Conservation (phyloP, 2,113 vertebrate species). For the Australoheros scitulus region DNA sequence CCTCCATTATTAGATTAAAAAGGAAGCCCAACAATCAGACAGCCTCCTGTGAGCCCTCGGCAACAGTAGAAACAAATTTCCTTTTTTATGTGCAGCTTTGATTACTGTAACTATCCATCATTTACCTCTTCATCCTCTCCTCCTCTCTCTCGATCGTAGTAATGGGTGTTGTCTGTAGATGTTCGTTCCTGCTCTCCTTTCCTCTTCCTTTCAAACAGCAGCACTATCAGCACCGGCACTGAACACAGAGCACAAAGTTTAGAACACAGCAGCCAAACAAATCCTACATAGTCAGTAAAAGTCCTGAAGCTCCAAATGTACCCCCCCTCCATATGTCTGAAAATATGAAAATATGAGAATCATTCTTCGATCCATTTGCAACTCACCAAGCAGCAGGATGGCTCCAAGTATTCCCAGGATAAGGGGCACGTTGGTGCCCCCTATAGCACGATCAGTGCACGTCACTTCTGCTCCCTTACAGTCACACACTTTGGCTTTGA, state of each 20-base stretch:
- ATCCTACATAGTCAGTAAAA: neutral
- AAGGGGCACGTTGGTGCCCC: slow-evolving; percentile 63
- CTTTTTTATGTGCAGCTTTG: accelerated
- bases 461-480: slow-evolving; percentile 68
- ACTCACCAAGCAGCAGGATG: slow-evolving; percentile 88
- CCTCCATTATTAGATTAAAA: too few species aligned
- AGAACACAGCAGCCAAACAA: neutral
- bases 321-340: too few species aligned
- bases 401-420: slow-evolving; percentile 91
- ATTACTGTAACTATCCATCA: too few species aligned
- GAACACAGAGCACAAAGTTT: neutral
- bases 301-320: neutral
- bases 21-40: too few species aligned
- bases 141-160: too few species aligned
- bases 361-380: neutral
- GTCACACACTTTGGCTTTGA: slow-evolving; percentile 83
- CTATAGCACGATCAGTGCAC: accelerated
- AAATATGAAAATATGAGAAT: too few species aligned
- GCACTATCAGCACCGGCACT: slow-evolving; percentile 88
- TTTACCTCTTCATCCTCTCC: too few species aligned
- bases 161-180: too few species aligned
- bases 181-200: neutral
- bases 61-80: neutral
- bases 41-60: too few species aligned
- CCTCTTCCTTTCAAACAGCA: slow-evolving; percentile 81